A percentile compares a stretch with the other conserved stretches of the same genome.
Conservation (phyloP, 23 tunicate species). For the Ascidia mentula region DNA sequence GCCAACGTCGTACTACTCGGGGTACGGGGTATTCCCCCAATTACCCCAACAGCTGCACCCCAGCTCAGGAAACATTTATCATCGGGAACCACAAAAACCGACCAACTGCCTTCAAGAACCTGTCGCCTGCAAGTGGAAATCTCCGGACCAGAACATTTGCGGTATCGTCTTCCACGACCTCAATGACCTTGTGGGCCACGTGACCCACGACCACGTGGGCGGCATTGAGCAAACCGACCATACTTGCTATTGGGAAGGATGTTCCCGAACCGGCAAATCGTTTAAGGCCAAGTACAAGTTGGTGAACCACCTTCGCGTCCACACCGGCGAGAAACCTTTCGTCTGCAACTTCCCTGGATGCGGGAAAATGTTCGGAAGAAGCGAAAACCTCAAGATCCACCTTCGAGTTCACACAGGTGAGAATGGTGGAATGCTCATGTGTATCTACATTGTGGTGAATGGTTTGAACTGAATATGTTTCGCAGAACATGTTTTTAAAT, state of each 20-base stretch:
- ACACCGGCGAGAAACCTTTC: constrained; percentile 68
- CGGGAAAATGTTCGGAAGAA: constrained; percentile 64
- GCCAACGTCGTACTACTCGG: constrained; percentile 9
- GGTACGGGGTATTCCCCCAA: constrained; percentile 24
- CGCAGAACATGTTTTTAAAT: neutral
- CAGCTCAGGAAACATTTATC: neutral
- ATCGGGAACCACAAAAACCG: neutral
- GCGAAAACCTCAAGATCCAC: constrained; percentile 79
- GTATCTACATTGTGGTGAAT: too few species aligned
- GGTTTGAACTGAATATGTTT: neutral
- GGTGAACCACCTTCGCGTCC: constrained; percentile 78
- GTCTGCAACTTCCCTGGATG: constrained; percentile 64
- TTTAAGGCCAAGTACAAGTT: constrained; percentile 87
- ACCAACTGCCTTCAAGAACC: constrained; percentile 10
- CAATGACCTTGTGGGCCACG: constrained; percentile 60
- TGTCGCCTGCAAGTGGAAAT: constrained; percentile 55
- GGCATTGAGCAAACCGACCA: constrained; percentile 76
- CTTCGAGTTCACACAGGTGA: constrained; percentile 62
- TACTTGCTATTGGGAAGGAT: constrained; percentile 75
- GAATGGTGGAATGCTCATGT: neutral
- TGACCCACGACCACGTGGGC: constrained; percentile 63
- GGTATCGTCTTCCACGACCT: constrained; percentile 38
- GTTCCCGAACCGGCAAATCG: constrained; percentile 35
- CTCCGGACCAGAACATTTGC: constrained; percentile 26
- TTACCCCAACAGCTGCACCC: constrained; percentile 17